A percentile compares a stretch with the other conserved stretches of the same genome.
Evolutionary conservation across 2,888 invertebrate genomes (phyloP).

Genomic region (Hyposoter dolosus): DNA sequence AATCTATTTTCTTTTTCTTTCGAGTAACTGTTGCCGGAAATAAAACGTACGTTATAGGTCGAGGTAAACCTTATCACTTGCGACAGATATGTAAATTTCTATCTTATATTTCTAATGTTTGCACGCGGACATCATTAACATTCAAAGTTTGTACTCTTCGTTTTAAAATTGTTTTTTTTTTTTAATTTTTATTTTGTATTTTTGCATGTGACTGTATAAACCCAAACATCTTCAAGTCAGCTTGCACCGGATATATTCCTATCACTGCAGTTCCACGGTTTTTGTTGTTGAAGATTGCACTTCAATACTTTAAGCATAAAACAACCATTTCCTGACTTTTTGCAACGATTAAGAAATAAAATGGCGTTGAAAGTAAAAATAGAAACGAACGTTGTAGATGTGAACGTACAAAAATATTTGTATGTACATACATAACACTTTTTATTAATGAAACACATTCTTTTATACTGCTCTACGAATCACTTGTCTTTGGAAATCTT

Average conservation of each 20-base stretch:
- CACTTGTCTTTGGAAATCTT: conserved; percentile 6
- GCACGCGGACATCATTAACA: not conserved
- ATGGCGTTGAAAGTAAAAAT: not conserved
- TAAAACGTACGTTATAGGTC: not conserved
- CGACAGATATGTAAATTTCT: not conserved
- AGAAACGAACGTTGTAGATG: not conserved
- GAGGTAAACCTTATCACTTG: not conserved
- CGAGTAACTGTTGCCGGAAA: not conserved
- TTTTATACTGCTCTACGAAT: not conserved
- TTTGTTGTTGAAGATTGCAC: conserved; percentile 31
- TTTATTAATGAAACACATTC: conserved; percentile 59
- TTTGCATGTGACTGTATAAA: conserved; percentile 26
- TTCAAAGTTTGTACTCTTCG: not conserved
- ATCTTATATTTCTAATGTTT: conserved; percentile 2
- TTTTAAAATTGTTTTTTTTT: not conserved
- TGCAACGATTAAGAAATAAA: not conserved
- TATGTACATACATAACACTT: conserved; percentile 10
- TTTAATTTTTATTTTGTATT: not conserved
- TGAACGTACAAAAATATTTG: not conserved
- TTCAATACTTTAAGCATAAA: conserved; percentile 14
- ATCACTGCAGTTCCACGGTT: conserved; percentile 58
- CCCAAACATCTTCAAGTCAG: conserved; percentile 25
- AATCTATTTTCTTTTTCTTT: not conserved
- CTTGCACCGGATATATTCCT: conserved; percentile 63
- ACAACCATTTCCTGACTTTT: conserved; percentile 21